These are phyloP conservation scores for Aphidius colemani DNA, from an alignment of 2,888 invertebrate species.

Conservation along the genomic window DNA sequence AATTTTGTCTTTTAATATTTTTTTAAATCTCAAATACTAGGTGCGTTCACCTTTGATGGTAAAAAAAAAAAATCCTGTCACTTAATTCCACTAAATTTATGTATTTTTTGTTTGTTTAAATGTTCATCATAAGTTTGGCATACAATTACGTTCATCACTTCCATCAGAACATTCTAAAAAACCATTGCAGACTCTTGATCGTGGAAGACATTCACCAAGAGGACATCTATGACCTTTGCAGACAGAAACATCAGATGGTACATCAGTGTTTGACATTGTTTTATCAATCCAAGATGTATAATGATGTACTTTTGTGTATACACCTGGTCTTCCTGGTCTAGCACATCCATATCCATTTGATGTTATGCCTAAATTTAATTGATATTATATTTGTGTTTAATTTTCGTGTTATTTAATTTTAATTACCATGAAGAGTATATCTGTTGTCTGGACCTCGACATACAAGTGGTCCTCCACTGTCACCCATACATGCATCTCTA, in stretches of 20 bases:
- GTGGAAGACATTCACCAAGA: conserved; percentile 74
- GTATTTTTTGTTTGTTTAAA: too few relatives aligned
- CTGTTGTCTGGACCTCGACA: conserved; percentile 67
- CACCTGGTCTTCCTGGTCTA: conserved; percentile 76
- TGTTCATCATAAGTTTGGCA: too few relatives aligned
- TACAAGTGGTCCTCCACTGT: conserved; percentile 80
- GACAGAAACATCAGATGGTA: conserved; percentile 39
- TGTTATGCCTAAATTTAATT: conserved; percentile 67
- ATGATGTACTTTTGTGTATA: conserved; percentile 79
- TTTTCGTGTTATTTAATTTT: not conserved
- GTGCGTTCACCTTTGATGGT: too few relatives aligned
- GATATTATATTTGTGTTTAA: not conserved
- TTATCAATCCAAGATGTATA: conserved; percentile 75
- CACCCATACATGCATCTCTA: conserved; percentile 79
- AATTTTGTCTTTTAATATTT: too few relatives aligned
- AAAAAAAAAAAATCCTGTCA: too few relatives aligned
- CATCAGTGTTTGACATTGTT: conserved; percentile 57
- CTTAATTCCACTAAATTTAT: too few relatives aligned
- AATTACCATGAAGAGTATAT: conserved; percentile 52
- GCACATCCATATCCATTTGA: conserved; percentile 83
- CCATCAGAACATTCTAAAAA: conserved; percentile 79
- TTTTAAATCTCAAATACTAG: too few relatives aligned
- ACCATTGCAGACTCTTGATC: conserved; percentile 76
- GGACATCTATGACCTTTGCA: conserved; percentile 77
- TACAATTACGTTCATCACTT: conserved; percentile 73